Evolutionary conservation across 1,140 invertebrate genomes (phyloP).

Genomic region (Nebria ingens): DNA sequence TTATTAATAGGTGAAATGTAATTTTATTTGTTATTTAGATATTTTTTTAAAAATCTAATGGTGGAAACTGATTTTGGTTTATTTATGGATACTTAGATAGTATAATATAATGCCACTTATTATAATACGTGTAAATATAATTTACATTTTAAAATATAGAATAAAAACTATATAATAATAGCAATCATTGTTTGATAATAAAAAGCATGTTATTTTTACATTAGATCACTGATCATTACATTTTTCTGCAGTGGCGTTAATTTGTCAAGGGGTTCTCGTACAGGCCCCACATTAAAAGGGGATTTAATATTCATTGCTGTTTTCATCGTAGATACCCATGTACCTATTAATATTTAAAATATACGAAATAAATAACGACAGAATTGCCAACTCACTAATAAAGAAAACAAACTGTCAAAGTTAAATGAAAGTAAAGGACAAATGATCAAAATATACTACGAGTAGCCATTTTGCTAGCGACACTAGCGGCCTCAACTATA

Average conservation of each 20-base stretch:
- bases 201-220: too few relatives aligned
- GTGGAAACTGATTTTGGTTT: neutral
- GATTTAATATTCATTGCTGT: constrained; percentile 48
- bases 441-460: too few relatives aligned
- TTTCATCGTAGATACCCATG: constrained; percentile 58
- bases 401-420: too few relatives aligned
- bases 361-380: neutral
- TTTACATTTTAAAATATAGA: constrained; percentile 6
- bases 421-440: too few relatives aligned
- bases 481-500: too few relatives aligned
- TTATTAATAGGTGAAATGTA: neutral
- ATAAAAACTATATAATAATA: neutral
- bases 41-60: neutral
- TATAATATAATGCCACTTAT: neutral
- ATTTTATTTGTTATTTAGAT: neutral
- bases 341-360: constrained; percentile 37
- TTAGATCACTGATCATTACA: constrained; percentile 10
- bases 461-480: too few relatives aligned
- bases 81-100: neutral
- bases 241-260: constrained; percentile 29
- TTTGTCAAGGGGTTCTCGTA: constrained; percentile 40
- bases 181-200: neutral
- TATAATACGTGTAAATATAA: constrained; percentile 1
- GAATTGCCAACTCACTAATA: too few relatives aligned
- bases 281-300: constrained; percentile 46